phyloP scores from a whole-genome alignment of 1,140 invertebrate species.

The Drosophila malerkotliana region DNA sequence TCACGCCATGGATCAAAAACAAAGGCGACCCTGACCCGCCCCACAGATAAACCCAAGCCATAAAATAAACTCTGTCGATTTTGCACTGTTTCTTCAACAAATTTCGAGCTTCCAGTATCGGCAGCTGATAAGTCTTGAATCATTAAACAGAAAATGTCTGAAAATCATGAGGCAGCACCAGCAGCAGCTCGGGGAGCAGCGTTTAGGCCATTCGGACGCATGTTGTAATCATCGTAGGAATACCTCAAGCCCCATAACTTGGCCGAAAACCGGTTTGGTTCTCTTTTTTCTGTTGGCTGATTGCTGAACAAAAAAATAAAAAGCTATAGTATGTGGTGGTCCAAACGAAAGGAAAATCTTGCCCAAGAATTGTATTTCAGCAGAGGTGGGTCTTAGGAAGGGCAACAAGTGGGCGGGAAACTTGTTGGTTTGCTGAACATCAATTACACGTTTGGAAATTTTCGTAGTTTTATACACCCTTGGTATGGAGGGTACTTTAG shows the following conservation, averaged over 20 bases:
- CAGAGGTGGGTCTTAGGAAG: conserved; percentile 7
- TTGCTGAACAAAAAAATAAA: neutral
- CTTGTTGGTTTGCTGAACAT: conserved; percentile 3
- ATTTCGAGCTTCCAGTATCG: conserved; percentile 1
- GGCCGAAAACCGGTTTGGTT: conserved; percentile 52
- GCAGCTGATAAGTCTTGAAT: conserved; percentile 12
- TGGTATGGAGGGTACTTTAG: no score
- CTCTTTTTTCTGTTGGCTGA: conserved; percentile 6
- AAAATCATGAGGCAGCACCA: conserved; percentile 1
- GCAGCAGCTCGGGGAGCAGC: conserved; percentile 12
- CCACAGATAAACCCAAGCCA: conserved; percentile 29
- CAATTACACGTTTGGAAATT: neutral
- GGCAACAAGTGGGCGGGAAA: conserved; percentile 40
- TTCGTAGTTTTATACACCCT: neutral
- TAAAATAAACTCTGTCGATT: conserved; percentile 12
- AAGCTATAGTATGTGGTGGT: neutral
- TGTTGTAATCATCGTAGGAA: conserved; percentile 44
- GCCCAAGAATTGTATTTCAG: conserved; percentile 32
- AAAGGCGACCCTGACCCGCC: conserved; percentile 34
- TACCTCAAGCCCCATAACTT: conserved; percentile 43
- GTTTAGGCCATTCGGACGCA: conserved; percentile 12
- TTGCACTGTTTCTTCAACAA: neutral
- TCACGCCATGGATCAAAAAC: conserved; percentile 48
- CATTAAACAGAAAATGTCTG: no score
- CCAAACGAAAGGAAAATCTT: conserved; percentile 48